Conservation (phyloP, 2,797 vertebrate species). For the Calcarius lapponicus region DNA sequence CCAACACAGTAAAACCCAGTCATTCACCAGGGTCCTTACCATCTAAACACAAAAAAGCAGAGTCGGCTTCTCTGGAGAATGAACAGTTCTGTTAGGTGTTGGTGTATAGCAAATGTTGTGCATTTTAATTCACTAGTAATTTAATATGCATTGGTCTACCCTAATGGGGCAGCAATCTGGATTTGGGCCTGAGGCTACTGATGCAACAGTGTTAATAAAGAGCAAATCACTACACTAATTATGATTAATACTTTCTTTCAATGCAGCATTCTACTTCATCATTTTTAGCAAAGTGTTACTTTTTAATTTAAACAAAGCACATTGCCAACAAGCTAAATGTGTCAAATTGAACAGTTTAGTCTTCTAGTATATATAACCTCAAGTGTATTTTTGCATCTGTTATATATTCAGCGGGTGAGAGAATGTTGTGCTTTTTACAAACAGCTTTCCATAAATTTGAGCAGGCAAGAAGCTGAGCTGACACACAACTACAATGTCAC, state of each 20-base stretch:
- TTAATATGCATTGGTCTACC: background rate
- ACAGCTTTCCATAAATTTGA: constrained; percentile 29
- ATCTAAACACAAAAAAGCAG: background rate
- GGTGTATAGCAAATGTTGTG: background rate
- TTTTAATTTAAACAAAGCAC: constrained; percentile 44
- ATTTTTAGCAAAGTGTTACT: constrained; percentile 9
- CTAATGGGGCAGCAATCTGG: background rate
- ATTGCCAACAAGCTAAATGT: constrained; percentile 16
- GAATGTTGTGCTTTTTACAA: background rate
- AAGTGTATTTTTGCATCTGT: constrained; percentile 17
- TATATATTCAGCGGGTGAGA: background rate
- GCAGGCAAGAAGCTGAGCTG: constrained; percentile 11
- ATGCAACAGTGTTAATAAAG: background rate
- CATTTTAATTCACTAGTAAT: background rate
- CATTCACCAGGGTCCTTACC: background rate
- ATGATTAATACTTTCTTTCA: constrained; percentile 7
- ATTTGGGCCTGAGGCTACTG: background rate
- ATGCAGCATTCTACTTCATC: background rate
- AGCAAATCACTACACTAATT: background rate
- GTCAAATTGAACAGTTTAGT: constrained; percentile 28
- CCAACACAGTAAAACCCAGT: background rate
- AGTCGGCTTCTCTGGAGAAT: background rate
- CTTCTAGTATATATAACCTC: background rate
- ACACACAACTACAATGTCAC: background rate
- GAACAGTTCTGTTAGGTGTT: background rate